phyloP scores from a whole-genome alignment of 2,888 invertebrate species.

The Caenorhabditis wallacei region DNA sequence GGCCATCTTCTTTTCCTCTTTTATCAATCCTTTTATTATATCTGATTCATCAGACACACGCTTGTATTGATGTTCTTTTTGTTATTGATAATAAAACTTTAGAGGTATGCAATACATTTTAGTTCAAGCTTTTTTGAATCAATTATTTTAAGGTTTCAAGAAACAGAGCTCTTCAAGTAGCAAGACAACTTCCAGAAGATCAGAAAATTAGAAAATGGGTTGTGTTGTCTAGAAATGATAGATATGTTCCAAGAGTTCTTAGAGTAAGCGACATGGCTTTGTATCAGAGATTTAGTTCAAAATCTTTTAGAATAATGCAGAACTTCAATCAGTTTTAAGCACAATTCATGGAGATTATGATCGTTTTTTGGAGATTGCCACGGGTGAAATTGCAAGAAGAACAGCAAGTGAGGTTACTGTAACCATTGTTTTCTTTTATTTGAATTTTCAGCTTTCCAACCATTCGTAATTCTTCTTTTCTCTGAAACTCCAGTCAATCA shows the following conservation, averaged over 20 bases:
- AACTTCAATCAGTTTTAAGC: slow-evolving; percentile 56
- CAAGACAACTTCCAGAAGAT: slow-evolving; percentile 57
- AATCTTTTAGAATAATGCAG: slow-evolving; percentile 61
- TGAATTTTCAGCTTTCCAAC: slow-evolving; percentile 54
- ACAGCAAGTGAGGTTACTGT: slow-evolving; percentile 43
- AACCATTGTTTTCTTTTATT: neutral
- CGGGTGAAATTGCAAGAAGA: slow-evolving; percentile 61
- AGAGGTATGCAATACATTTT: slow-evolving; percentile 23
- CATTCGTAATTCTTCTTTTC: slow-evolving; percentile 68
- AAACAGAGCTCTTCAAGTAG: slow-evolving; percentile 65
- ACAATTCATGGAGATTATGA: slow-evolving; percentile 64
- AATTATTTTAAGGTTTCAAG: slow-evolving; percentile 44
- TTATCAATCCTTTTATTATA: slow-evolving; percentile 39
- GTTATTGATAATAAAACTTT: slow-evolving; percentile 59
- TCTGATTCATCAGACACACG: slow-evolving; percentile 4
- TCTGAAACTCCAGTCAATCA: slow-evolving; percentile 64
- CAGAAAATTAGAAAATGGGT: slow-evolving; percentile 62
- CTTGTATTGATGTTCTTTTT: slow-evolving; percentile 68
- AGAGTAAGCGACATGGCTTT: slow-evolving; percentile 33
- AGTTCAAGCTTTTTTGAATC: neutral
- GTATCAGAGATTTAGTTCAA: neutral
- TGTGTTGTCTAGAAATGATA: slow-evolving; percentile 57
- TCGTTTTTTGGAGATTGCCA: slow-evolving; percentile 62
- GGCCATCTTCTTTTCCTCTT: slow-evolving; percentile 32
- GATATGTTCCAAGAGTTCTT: slow-evolving; percentile 61